Conservation (phyloP, 2,888 invertebrate genomes). For the Molorchus minor region DNA sequence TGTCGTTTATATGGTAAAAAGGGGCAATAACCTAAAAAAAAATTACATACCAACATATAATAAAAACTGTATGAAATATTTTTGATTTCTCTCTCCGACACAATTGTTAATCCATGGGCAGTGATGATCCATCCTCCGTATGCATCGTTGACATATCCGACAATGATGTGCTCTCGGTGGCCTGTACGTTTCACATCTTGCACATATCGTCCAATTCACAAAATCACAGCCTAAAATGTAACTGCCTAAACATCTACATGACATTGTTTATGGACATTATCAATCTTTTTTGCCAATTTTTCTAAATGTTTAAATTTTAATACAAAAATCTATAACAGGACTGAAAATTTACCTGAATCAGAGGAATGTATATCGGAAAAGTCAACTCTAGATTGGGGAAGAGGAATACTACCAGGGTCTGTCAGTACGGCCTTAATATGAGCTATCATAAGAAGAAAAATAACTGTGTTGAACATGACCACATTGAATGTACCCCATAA, state of each 20-base stretch:
- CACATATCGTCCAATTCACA: slow-evolving; percentile 82
- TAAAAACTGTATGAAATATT: slow-evolving; percentile 89
- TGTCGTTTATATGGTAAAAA: slow-evolving; percentile 78
- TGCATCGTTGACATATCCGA: slow-evolving; percentile 84
- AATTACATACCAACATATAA: slow-evolving; percentile 71
- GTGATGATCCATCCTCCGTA: slow-evolving; percentile 86
- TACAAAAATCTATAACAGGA: too few species aligned
- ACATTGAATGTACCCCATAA: slow-evolving; percentile 86
- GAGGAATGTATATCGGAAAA: slow-evolving; percentile 82
- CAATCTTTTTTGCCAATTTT: too few species aligned
- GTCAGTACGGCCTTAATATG: slow-evolving; percentile 87
- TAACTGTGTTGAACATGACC: slow-evolving; percentile 79
- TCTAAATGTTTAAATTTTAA: too few species aligned
- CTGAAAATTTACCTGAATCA: slow-evolving; percentile 57
- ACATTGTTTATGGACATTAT: too few species aligned
- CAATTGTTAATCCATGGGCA: slow-evolving; percentile 95
- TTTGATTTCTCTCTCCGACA: slow-evolving; percentile 91
- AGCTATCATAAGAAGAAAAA: slow-evolving; percentile 77
- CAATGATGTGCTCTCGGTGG: slow-evolving; percentile 90
- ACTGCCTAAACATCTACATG: too few species aligned
- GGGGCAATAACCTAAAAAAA: slow-evolving; percentile 37
- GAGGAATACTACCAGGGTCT: slow-evolving; percentile 90
- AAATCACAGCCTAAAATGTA: slow-evolving; percentile 62
- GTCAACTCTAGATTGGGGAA: slow-evolving; percentile 76
- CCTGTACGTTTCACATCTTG: slow-evolving; percentile 81